Evolutionary conservation across 2,113 vertebrate genomes (phyloP), one percentile per base, ranked within the genome.

Genomic region (Alaudala cheleensis): DNA sequence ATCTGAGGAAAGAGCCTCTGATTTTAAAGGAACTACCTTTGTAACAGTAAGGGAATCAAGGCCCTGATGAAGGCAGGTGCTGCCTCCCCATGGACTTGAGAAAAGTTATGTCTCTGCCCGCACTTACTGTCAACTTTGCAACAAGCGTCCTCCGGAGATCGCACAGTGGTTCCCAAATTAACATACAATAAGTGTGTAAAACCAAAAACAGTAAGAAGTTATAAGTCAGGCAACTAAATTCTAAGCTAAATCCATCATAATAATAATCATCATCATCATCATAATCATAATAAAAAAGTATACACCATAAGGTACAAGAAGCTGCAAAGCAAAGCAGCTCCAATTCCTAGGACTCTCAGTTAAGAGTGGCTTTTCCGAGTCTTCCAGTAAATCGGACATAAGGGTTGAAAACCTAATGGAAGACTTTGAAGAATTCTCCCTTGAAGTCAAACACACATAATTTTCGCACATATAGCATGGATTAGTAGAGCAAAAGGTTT

Each of bases 241-340:
- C 95, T 97, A 98, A 96, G 76, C 97, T 98, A 98, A 95, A 94
- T 95, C 94, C 91, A 94, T 96, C 60, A 95, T 97, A 92, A 97
- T 97, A 90, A 97, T 96, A 10, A 97, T 95, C 0, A 94, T 91
- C 34, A 83, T 91, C 40, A 93, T 91, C 57, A 95, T 61, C 16
- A 80, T 97, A 76, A 97, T 86, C 16, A 80, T 97, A 76, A 97
- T 86, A 93, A 97, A 97, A 97, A 98, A 98, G 97, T 97, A 96
- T 98, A 98, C 95, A 97, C 86, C 93, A 0, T 96, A 97, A 97
- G 95, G 95, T 98, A 98, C 92, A 98, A 96, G 98, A 98, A 98
- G 98, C 97, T 98, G 94, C 86, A 96, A 88, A 97, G 95, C 82
- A 78, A 95, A 96, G 88, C 94, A 97, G 98, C 98, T 98, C 97